Conservation (phyloP, 35 echinoderm and acorn worm species). For the Amphiura filiformis region DNA sequence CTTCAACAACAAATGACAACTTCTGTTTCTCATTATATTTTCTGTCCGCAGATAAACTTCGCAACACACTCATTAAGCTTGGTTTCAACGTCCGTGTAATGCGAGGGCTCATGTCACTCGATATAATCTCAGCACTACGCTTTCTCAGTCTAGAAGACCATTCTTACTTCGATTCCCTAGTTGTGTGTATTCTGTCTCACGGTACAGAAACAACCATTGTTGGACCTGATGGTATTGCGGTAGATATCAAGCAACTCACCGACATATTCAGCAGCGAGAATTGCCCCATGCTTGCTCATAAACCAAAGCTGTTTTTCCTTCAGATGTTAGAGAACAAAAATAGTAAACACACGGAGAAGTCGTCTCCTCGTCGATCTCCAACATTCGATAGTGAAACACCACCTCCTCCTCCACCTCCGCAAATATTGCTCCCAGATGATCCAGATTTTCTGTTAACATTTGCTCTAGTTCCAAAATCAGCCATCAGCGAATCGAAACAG, state of each 20-base stretch:
- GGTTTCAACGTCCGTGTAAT: constrained; percentile 91
- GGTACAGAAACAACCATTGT: constrained; percentile 52
- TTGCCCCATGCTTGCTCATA: constrained; percentile 79
- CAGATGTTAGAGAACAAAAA: constrained; percentile 55
- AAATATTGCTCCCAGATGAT: constrained; percentile 64
- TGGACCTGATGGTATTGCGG: constrained; percentile 67
- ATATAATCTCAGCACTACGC: constrained; percentile 84
- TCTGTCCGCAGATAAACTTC: constrained; percentile 53
- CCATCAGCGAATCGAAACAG: constrained; percentile 20
- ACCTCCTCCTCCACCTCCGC: neutral
- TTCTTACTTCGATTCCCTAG: constrained; percentile 85
- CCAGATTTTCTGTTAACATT: constrained; percentile 82
- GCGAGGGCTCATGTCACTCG: constrained; percentile 83
- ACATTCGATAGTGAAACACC: too few species aligned
- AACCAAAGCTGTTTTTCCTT: constrained; percentile 87
- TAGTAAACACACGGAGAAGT: constrained; percentile 1
- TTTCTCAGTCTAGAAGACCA: constrained; percentile 89
- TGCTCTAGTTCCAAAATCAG: constrained; percentile 53
- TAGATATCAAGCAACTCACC: constrained; percentile 78
- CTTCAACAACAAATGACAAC: too few species aligned
- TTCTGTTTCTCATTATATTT: too few species aligned
- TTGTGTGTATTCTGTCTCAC: constrained; percentile 75
- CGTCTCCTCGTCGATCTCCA: neutral
- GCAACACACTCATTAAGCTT: constrained; percentile 72
- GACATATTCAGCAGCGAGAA: constrained; percentile 80